phyloP scores from a whole-genome alignment of 2,888 invertebrate species.

The Gymnoscelis rufifasciata region DNA sequence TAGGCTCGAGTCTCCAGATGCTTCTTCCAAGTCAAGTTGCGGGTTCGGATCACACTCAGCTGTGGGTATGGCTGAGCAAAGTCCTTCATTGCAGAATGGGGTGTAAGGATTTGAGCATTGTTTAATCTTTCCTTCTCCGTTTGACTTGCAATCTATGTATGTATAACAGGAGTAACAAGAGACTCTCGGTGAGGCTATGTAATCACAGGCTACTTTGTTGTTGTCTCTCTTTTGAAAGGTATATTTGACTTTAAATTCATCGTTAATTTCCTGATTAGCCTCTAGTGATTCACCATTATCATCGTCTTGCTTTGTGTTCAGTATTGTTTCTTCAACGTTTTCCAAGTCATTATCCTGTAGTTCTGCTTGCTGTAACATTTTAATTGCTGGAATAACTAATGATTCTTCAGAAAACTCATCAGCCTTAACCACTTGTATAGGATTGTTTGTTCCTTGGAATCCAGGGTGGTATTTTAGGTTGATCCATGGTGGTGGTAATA shows the following conservation, averaged over 20 bases:
- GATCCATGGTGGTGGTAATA: neutral
- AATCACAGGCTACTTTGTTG: neutral
- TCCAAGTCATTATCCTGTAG: neutral
- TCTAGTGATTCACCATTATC: neutral
- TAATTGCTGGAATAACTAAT: neutral
- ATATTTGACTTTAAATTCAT: neutral
- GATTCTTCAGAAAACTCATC: neutral
- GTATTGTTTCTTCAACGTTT: neutral
- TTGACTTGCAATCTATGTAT: conserved; percentile 2
- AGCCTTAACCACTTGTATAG: too few species aligned
- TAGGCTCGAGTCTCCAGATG: neutral
- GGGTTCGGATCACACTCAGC: conserved; percentile 1
- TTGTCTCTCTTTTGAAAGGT: neutral
- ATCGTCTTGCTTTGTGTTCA: neutral
- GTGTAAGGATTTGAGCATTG: neutral
- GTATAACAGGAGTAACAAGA: conserved; percentile 2
- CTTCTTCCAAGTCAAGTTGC: neutral
- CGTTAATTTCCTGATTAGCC: neutral
- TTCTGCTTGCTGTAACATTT: too few species aligned
- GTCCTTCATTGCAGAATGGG: neutral
- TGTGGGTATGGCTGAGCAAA: neutral
- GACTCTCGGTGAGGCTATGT: neutral
- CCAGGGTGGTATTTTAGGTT: neutral
- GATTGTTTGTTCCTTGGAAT: neutral
- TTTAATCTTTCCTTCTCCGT: neutral